Evolutionary conservation across 2,113 vertebrate genomes (phyloP), one percentile per base, ranked within the genome.

Genomic region (Ciconia stormi): DNA sequence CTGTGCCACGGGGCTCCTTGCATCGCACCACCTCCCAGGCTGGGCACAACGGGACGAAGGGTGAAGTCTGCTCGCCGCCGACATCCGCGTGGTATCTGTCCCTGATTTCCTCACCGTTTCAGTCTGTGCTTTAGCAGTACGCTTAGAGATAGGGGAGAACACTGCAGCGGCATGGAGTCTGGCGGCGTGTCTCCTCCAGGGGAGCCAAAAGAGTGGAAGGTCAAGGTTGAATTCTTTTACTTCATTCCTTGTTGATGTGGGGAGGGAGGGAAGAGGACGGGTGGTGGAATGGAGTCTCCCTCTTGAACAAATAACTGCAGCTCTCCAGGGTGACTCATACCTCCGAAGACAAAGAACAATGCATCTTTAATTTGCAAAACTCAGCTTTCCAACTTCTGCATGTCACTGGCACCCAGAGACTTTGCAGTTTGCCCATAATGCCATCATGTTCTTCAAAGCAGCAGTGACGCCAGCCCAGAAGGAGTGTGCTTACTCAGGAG

Each of bases 401-500:
- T 63, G 71, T 53, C 82, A 46, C 66, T 18, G 73, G 87, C 87
- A 42, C 22, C 7, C 23, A 15, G 55, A 63, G 62, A 36, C 59
- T 59, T 34, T 34, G 92, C 88, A 34, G 9, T 83, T 63, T 59
- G 91, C 90, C 82, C 77, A 13, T 38, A 9, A 50, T 20, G 63
- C 65, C 50, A 58, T 56, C 42, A 3, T 18, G 42, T 34, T 70
- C 81, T 63, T 71, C 71, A 42, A 27, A 50, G 81, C 34, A 29
- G 49, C 63, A 2, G 5, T 12, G 52, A 93, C 27, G 66, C 81
- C 89, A 38, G 69, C 46, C 65, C 85, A 30, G 79, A 34, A 85
- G 58, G 76, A 83, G 76, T 81, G 72, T 25, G 77, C 95, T 91
- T 70, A 78, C 96, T 83, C 82, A 32, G 63, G n/a, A 93, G 86